Conservation (phyloP, 2,113 vertebrate genomes). For the Triplophysa siluroides region DNA sequence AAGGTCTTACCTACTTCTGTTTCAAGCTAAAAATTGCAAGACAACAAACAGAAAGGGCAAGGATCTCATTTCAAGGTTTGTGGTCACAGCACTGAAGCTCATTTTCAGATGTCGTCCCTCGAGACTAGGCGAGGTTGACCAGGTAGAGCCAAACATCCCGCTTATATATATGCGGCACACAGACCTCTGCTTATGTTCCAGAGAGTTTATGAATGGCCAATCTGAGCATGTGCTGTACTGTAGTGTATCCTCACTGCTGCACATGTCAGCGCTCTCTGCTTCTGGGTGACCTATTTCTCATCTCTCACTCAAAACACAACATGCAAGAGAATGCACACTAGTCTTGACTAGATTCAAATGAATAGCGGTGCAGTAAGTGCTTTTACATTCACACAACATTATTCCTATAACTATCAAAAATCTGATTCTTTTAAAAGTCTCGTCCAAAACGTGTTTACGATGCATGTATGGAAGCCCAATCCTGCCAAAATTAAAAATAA, state of each 20-base stretch:
- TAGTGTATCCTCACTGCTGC: constrained; percentile 37
- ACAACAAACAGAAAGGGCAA: constrained; percentile 34
- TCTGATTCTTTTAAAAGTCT: too few species aligned
- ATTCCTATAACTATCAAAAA: not conserved
- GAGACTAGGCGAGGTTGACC: constrained; percentile 21
- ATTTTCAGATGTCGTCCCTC: constrained; percentile 26
- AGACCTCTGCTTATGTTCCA: constrained; percentile 19
- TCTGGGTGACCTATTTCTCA: constrained; percentile 52
- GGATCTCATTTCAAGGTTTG: constrained; percentile 41
- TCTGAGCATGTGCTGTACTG: constrained; percentile 21
- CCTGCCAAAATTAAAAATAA: too few species aligned
- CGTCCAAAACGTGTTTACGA: too few species aligned
- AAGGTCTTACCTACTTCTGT: constrained; percentile 9
- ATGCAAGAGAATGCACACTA: constrained; percentile 10
- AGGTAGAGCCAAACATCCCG: constrained; percentile 27
- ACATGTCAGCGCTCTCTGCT: constrained; percentile 38
- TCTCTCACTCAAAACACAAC: constrained; percentile 18
- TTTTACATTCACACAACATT: not conserved
- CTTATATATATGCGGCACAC: not conserved
- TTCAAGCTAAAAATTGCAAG: constrained; percentile 20
- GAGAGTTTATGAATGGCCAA: constrained; percentile 31
- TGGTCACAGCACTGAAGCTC: constrained; percentile 31
- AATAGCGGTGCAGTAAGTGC: not conserved
- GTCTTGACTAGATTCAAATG: constrained; percentile 26
- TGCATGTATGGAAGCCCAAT: too few species aligned